phyloP scores from a whole-genome alignment of 2,888 invertebrate species.

The Apotomis capreana region DNA sequence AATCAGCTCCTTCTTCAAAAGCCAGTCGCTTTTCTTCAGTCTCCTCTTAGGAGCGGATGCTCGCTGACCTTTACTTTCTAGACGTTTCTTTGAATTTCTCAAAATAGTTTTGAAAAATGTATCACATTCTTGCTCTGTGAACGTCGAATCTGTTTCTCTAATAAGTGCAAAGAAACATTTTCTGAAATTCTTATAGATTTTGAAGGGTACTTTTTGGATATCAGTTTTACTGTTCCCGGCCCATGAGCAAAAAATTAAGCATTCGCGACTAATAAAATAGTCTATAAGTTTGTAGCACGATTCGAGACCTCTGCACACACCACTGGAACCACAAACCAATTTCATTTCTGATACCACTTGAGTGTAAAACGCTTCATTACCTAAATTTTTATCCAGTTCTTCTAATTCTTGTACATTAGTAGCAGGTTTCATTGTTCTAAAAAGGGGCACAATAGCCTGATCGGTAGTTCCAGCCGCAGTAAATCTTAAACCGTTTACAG shows the following conservation, averaged over 20 bases:
- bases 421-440: conserved; percentile 16
- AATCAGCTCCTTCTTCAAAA: conserved; percentile 30
- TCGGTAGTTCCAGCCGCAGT: not conserved
- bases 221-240: conserved; percentile 33
- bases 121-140: conserved; percentile 30
- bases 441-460: not conserved
- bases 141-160: conserved; percentile 26
- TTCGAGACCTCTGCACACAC: conserved; percentile 20
- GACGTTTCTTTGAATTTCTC: conserved; percentile 25
- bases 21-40: conserved; percentile 23
- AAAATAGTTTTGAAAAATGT: conserved; percentile 33
- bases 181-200: conserved; percentile 29
- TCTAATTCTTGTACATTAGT: conserved; percentile 36
- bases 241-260: conserved; percentile 31
- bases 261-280: conserved; percentile 30
- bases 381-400: conserved; percentile 27
- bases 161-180: conserved; percentile 32
- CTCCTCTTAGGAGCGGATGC: conserved; percentile 25
- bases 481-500: conserved; percentile 1
- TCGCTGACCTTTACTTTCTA: conserved; percentile 13
- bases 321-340: conserved; percentile 27
- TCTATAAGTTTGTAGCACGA: conserved; percentile 36
- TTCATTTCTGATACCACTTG: conserved; percentile 28
- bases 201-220: conserved; percentile 28
- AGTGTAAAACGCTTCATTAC: conserved; percentile 24